Evolutionary conservation across 2,888 invertebrate genomes (phyloP), one percentile per base, ranked within the genome.

Genomic region (Andrena bicolor): DNA sequence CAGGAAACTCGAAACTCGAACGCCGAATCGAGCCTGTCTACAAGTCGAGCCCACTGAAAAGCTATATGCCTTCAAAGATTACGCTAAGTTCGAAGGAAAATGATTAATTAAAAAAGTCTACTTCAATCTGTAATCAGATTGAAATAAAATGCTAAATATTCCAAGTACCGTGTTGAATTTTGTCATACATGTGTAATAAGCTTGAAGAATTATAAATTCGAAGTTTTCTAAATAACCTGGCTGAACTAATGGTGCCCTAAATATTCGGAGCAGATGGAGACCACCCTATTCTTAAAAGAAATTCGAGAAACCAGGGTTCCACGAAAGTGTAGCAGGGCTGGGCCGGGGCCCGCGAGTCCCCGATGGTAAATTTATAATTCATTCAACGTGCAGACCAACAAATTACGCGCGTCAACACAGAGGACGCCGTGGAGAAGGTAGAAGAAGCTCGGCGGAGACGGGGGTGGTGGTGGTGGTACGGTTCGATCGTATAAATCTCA

Each of bases 401-500:
- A 91, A 92, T 92, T 92, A 92, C 87, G 83, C 84, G 88, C 89
- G 91, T 92, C 87, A 83, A 87, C 87, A 72, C 74, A 83, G 73
- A 48, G 49, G 41, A n/a, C 56, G 51, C 53, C 28, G 16, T 16
- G 35, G 7, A 16, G 30, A 56, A 65, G 53, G 23, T 10, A 32
- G 56, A 61, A 49, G 63, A 56, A 48, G 72, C 66, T 41, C 73
- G 63, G 73, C 58, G 48, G 48, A 63, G 75, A 26, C 35, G 35
- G 72, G 72, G 73, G 75, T 75, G 58, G 75, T 60, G 83, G 75
- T 58, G 82, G 61, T 32, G 77, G 84, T 75, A 16, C 80, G 87
- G 85, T 90, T 89, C 87, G 90, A 90, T 89, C 89, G 88, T 82
- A 91, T 91, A 91, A 91, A 91, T 91, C 91, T 91, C 92, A 88